Evolutionary conservation across 2,113 vertebrate genomes (phyloP).

Genomic region (Anoura caudifer): DNA sequence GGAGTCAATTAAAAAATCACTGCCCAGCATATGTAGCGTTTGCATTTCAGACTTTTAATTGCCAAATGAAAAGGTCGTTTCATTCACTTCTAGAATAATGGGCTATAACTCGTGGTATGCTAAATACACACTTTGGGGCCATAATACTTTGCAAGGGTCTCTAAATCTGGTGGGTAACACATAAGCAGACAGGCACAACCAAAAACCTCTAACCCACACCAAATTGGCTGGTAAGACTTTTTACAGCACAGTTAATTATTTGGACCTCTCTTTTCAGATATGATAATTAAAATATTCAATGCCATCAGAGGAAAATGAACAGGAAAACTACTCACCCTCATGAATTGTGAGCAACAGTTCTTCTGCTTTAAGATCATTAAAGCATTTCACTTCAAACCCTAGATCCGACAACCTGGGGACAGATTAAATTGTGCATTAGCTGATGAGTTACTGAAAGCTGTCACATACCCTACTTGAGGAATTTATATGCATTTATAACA

Average conservation of each 20-base stretch:
- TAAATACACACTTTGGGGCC: not conserved
- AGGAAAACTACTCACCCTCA: slow-evolving; percentile 81
- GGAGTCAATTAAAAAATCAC: not conserved
- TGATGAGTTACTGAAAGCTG: not conserved
- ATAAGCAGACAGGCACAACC: not conserved
- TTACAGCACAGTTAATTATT: not conserved
- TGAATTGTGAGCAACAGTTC: slow-evolving; percentile 82
- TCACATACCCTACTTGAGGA: not conserved
- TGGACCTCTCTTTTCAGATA: not conserved
- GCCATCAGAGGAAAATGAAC: not conserved
- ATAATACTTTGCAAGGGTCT: not conserved
- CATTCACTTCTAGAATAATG: not conserved
- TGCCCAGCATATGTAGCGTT: not conserved
- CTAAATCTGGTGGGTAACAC: not conserved
- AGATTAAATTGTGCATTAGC: slow-evolving; percentile 20
- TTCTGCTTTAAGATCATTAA: slow-evolving; percentile 81
- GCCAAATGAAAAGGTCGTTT: not conserved
- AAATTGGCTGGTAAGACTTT: not conserved
- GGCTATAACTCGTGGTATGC: not conserved
- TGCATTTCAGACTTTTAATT: not conserved
- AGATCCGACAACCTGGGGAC: slow-evolving; percentile 82
- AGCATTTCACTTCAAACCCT: slow-evolving; percentile 89
- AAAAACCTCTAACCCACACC: not conserved
- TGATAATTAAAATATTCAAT: not conserved
- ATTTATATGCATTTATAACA: not conserved